phyloP scores from a whole-genome alignment of 1,140 invertebrate species.

The Philopotamus ludificatus region DNA sequence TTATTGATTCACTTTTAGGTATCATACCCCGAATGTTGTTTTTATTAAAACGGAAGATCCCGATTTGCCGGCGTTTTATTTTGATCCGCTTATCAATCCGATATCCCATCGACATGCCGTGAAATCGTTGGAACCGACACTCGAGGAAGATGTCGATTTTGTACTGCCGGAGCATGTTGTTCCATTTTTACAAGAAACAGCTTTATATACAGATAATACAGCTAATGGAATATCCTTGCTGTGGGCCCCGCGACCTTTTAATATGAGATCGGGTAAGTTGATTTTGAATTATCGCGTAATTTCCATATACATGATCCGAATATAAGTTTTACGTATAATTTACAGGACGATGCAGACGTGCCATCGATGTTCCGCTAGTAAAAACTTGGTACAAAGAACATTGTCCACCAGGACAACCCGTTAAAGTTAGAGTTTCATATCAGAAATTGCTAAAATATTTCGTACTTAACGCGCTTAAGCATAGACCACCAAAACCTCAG shows the following conservation, averaged over 20 bases:
- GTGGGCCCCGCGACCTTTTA: constrained; percentile 98
- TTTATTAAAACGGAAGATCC: constrained; percentile 99
- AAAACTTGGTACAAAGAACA: constrained; percentile 98
- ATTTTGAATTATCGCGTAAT: neutral
- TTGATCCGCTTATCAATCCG: constrained; percentile 98
- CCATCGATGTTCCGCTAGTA: constrained; percentile 95
- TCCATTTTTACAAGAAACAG: constrained; percentile 91
- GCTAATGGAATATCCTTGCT: constrained; percentile 98
- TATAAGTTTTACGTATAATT: constrained; percentile 7
- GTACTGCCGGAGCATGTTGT: constrained; percentile 85
- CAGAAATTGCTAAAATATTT: constrained; percentile 98
- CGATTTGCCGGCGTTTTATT: constrained; percentile 99
- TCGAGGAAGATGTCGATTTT: constrained; percentile 96
- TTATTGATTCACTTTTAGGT: constrained; percentile 65
- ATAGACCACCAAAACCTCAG: constrained; percentile 95
- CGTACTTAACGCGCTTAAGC: constrained; percentile 96
- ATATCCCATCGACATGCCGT: constrained; percentile 93
- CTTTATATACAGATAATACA: constrained; percentile 97
- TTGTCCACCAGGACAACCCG: constrained; percentile 96
- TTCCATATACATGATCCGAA: neutral
- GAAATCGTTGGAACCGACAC: constrained; percentile 79
- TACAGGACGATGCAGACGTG: constrained; percentile 75
- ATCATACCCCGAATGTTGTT: constrained; percentile 98
- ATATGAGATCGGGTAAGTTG: constrained; percentile 79
- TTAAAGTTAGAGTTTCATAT: constrained; percentile 98